These are phyloP conservation scores for Spodoptera litura DNA, from an alignment of 1,140 invertebrate genomes.

Conservation along the genomic window DNA sequence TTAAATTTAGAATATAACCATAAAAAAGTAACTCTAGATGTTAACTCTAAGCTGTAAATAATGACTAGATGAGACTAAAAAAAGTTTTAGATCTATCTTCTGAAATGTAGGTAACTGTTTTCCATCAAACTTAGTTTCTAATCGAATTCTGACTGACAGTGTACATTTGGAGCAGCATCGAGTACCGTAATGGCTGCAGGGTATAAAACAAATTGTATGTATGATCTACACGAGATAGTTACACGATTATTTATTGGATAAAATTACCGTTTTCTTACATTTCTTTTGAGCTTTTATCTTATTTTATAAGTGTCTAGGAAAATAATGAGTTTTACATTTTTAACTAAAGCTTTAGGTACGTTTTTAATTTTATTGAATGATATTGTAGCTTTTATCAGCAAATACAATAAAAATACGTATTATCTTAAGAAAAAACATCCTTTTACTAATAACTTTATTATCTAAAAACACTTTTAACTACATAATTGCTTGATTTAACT, in stretches of 20 bases:
- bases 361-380: too few species aligned
- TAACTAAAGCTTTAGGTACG: too few species aligned
- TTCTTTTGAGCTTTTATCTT: background rate
- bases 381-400: too few species aligned
- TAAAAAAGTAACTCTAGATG: background rate
- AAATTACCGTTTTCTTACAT: background rate
- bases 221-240: conserved; percentile 32
- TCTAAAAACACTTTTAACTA: background rate
- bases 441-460: background rate
- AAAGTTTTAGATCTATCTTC: conserved; percentile 8
- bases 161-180: conserved; percentile 61
- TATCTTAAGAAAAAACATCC: too few species aligned
- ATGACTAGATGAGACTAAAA: conserved; percentile 18
- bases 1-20: background rate
- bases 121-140: conserved; percentile 71
- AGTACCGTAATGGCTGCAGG: conserved; percentile 67
- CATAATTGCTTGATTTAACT: background rate
- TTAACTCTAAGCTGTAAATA: conserved; percentile 48
- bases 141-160: conserved; percentile 66
- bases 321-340: too few species aligned
- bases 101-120: conserved; percentile 60
- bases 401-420: too few species aligned
- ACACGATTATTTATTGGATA: background rate
- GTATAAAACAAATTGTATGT: conserved; percentile 46
- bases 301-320: background rate